Evolutionary conservation across 2,113 vertebrate genomes (phyloP), one percentile per base, ranked within the genome.

Genomic region (Sula dactylatra): DNA sequence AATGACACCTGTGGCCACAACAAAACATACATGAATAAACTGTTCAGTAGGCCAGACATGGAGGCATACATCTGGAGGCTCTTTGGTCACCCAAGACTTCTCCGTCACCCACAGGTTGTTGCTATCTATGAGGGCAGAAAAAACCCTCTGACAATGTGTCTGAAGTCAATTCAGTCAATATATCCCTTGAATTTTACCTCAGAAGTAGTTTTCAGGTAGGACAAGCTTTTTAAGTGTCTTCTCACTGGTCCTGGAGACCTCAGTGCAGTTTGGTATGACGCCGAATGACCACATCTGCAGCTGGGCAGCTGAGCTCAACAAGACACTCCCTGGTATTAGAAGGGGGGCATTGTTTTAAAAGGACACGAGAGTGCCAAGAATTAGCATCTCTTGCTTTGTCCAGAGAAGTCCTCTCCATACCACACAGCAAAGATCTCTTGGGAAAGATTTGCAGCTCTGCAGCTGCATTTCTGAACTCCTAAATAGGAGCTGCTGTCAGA

Each of bases 321-420:
- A 71, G 24, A 61, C 5, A 36, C 3, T 73, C 22, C 1, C 10
- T 62, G 11, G 13, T 62, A 64, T 45, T 32, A 86, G 84, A 85
- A 61, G 15, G 3, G 6, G 3, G 2, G 15, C 4, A 7, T 74
- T 40, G 4, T 1, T 56, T 70, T 10, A 36, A 47, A 74, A 78
- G 44, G 16, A 17, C 2, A n/a, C 0, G 2, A 31, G 6, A 34
- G 8, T 59, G 17, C 18, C n/a, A 88, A 76, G 17, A 70, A 47
- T 76, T 34, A 52, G 22, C 31, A 69, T 31, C 1, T 54, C 47
- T 83, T 76, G 5, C 31, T 19, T 56, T 69, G 55, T 55, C 20
- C 24, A 52, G 54, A 77, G 58, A 40, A 67, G 11, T 66, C 42
- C 5, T 32, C 24, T 78, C 50, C 27, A 8, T 31, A 5, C 8